Evolutionary conservation across 2,113 vertebrate genomes (phyloP).

Genomic region (Callospermophilus lateralis): DNA sequence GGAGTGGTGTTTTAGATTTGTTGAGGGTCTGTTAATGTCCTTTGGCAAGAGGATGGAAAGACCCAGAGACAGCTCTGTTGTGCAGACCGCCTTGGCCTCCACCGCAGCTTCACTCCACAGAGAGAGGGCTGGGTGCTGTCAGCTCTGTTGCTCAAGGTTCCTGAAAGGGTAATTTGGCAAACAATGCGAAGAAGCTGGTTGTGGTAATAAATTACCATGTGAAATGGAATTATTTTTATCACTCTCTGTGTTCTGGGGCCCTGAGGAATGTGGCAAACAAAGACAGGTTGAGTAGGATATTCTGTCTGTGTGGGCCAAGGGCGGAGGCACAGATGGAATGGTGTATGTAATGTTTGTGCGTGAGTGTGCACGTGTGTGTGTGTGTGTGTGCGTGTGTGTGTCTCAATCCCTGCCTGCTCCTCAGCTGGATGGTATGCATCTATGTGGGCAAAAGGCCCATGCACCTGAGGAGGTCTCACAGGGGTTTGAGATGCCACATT

Average conservation of each 20-base stretch:
- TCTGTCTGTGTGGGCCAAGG: constrained; percentile 80
- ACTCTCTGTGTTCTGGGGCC: constrained; percentile 77
- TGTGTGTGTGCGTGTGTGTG: no score
- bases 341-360: no score
- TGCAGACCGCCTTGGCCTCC: no score
- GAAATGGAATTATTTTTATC: constrained; percentile 80
- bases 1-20: neutral
- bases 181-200: constrained; percentile 79
- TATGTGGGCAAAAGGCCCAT: constrained; percentile 53
- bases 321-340: constrained; percentile 74
- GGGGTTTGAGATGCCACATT: neutral
- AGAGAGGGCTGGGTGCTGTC: constrained; percentile 28
- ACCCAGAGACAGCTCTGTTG: neutral
- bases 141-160: constrained; percentile 78
- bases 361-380: neutral
- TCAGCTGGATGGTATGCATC: constrained; percentile 75
- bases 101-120: no score
- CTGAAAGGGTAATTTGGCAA: constrained; percentile 81
- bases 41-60: neutral
- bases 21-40: neutral
- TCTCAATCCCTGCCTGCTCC: constrained; percentile 77
- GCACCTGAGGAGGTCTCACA: constrained; percentile 10
- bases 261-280: constrained; percentile 76
- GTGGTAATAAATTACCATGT: constrained; percentile 85
- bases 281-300: constrained; percentile 82